phyloP scores from a whole-genome alignment of 2,797 vertebrate species.

The Champsocephalus gunnari region DNA sequence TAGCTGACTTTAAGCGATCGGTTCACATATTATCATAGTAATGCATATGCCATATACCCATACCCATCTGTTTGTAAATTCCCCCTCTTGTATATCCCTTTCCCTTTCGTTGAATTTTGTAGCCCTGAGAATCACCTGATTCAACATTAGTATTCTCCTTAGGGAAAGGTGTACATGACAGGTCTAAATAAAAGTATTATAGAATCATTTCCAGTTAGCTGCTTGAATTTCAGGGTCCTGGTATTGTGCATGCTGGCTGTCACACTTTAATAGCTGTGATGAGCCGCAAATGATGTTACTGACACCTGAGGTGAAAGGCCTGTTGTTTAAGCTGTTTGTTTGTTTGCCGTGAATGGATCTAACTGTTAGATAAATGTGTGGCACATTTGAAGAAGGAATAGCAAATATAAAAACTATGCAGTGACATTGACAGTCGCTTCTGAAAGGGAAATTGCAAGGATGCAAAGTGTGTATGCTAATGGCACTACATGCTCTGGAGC shows the following conservation, averaged over 20 bases:
- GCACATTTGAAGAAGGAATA: slow-evolving; percentile 4
- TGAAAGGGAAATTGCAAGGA: slow-evolving; percentile 15
- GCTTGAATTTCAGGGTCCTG: not conserved
- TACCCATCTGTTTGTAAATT: not conserved
- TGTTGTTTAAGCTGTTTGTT: not conserved
- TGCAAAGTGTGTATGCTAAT: not conserved
- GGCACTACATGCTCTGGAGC: not conserved
- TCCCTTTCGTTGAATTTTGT: not conserved
- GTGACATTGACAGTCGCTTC: not conserved
- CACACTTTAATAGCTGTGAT: not conserved
- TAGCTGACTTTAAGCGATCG: not conserved
- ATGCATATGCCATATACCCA: too few species aligned
- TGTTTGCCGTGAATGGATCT: not conserved
- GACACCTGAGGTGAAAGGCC: not conserved
- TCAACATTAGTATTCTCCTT: not conserved
- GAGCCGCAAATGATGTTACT: not conserved
- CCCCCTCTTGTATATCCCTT: not conserved
- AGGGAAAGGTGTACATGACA: not conserved
- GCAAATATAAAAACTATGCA: not conserved
- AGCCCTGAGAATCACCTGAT: not conserved
- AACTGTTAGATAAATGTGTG: not conserved
- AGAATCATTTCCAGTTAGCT: not conserved
- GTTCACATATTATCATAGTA: not conserved
- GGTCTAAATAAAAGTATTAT: not conserved
- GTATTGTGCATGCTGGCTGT: not conserved